Conservation (phyloP, 2,113 vertebrate genomes). For the Cyprinodon brontotheroides region DNA sequence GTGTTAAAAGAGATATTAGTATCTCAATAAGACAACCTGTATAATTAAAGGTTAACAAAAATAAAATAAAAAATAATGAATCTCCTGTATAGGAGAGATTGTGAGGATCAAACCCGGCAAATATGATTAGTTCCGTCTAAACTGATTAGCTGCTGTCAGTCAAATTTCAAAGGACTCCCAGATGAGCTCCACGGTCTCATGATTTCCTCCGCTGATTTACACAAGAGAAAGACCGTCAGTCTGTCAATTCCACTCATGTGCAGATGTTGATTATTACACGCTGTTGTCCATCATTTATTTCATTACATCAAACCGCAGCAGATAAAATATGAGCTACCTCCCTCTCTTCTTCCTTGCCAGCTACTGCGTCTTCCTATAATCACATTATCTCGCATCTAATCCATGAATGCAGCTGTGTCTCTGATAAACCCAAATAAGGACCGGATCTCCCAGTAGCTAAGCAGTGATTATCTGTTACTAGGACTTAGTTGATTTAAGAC, state of each 20-base stretch:
- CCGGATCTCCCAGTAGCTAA: constrained; percentile 31
- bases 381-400: constrained; percentile 6
- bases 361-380: not conserved
- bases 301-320: constrained; percentile 29
- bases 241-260: constrained; percentile 61
- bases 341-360: not conserved
- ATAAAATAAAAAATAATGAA: not conserved
- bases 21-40: no score
- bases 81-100: not conserved
- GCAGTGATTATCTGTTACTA: constrained; percentile 19
- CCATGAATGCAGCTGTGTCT: constrained; percentile 31
- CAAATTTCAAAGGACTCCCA: constrained; percentile 52
- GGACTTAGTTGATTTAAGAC: constrained; percentile 12
- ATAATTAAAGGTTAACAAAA: no score
- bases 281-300: constrained; percentile 54
- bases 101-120: constrained; percentile 12
- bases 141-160: constrained; percentile 56
- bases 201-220: constrained; percentile 45
- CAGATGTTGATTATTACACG: constrained; percentile 44
- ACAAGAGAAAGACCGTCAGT: constrained; percentile 31
- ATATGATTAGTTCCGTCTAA: constrained; percentile 28
- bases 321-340: constrained; percentile 21
- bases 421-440: constrained; percentile 23
- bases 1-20: no score
- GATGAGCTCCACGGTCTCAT: constrained; percentile 32